Percentiles rank a stretch among this genome's conserved stretches.
These are phyloP conservation scores for Dinomys branickii DNA, from an alignment of 2,113 vertebrate species.

Conservation along the genomic window DNA sequence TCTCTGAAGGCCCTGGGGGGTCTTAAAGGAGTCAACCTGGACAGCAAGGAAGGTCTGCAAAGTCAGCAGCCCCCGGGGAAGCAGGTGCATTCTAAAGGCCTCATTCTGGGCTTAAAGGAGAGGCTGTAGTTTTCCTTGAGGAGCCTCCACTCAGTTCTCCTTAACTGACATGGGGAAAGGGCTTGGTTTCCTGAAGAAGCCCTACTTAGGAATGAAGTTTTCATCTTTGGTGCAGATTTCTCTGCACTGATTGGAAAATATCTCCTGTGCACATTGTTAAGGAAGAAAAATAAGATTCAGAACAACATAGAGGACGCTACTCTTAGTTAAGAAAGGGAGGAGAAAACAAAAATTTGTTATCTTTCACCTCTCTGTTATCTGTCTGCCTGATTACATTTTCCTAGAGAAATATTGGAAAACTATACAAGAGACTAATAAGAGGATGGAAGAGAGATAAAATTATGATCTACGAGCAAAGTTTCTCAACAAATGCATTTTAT, in stretches of 20 bases:
- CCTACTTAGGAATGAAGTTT: not conserved
- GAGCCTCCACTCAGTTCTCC: not conserved
- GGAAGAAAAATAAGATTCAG: slow-evolving; percentile 24
- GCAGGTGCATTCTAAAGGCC: not conserved
- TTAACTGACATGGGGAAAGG: not conserved
- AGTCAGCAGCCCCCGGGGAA: not conserved
- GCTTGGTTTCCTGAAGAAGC: not conserved
- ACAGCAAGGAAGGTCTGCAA: not conserved
- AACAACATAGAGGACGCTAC: not conserved
- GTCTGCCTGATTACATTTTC: not conserved
- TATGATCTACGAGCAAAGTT: not conserved
- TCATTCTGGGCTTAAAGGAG: not conserved
- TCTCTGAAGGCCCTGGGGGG: not conserved
- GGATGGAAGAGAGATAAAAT: not conserved
- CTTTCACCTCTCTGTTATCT: not conserved
- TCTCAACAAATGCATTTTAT: slow-evolving; percentile 16
- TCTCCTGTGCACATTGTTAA: not conserved
- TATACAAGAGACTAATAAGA: slow-evolving; percentile 14
- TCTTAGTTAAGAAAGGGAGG: slow-evolving; percentile 16
- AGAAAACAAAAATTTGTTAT: not conserved
- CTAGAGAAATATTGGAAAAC: not conserved
- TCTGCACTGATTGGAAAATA: slow-evolving; percentile 16
- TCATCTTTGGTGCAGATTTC: not conserved
- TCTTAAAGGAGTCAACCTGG: not conserved
- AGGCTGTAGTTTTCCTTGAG: not conserved